Evolutionary conservation across 2,797 vertebrate genomes (phyloP), one percentile per base, ranked within the genome.

Genomic region (Esox lucius): DNA sequence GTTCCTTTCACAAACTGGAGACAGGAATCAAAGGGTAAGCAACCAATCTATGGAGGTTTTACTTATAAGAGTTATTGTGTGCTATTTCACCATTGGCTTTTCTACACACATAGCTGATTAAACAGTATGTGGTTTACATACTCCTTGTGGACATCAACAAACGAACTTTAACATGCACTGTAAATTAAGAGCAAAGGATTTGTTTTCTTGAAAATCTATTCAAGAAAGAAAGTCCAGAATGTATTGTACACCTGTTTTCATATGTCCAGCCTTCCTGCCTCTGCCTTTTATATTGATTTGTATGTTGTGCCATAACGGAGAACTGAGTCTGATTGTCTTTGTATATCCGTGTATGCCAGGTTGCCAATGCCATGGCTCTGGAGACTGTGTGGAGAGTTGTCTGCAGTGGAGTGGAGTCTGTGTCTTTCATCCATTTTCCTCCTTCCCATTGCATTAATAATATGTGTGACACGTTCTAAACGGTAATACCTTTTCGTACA

Each of bases 391-490:
- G 31, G 64, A 66, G 64, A 31, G 31, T 66, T 31, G 64, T 66
- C 64, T 61, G n/a, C 56, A 33, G 64, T 66, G 64, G 26, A 31
- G 64, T 66, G 64, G 28, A 35, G 64, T 66, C 64, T 33, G 31
- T 16, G 64, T 66, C 15, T 66, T 33, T 19, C 31, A 33, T 33
- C 17, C 28, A 13, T 66, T 66, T 22, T 65, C 5, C 28, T 66
- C 0, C 64, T 66, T 33, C 64, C 16, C 31, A 35, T 66, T 3
- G 64, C 15, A 66, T 9, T 28, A 33, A 66, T 65, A 6, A 3
- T 66, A 66, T 66, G 64, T 66, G 64, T 16, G 26, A 66, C 31
- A 28, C 15, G 31, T 31, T 66, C 64, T 17, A 66, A 66, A 66
- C 16, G 64, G 64, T 66, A 66, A 66, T 66, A 66, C 31, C 15